Conservation (phyloP, 2,113 vertebrate genomes). For the Nothoprocta perdicaria region DNA sequence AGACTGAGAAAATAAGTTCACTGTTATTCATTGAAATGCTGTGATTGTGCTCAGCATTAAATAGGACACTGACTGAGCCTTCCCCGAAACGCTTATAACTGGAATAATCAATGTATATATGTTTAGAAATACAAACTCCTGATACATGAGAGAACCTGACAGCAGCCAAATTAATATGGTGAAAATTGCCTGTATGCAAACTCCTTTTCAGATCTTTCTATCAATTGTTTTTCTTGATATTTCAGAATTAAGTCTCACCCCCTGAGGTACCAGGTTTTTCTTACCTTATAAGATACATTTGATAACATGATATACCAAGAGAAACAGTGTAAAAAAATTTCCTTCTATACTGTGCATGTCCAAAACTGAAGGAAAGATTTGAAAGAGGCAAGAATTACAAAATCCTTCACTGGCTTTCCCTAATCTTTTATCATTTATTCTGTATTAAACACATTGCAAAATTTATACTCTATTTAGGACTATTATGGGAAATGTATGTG, state of each 20-base stretch:
- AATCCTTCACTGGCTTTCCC: not conserved
- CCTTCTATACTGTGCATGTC: rapidly evolving
- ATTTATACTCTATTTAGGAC: not conserved
- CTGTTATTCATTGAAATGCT: not conserved
- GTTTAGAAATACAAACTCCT: not conserved
- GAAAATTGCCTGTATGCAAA: not conserved
- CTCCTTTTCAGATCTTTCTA: not conserved
- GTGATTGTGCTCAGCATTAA: not conserved
- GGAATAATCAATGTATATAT: rapidly evolving
- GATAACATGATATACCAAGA: not conserved
- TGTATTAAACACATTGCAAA: not conserved
- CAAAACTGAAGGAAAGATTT: not conserved
- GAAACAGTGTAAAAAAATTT: not conserved
- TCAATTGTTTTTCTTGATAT: not conserved
- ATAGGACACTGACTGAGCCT: not conserved
- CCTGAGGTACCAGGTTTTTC: not conserved
- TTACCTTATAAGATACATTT: not conserved
- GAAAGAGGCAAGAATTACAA: not conserved
- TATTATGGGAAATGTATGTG: not conserved
- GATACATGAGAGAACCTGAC: not conserved
- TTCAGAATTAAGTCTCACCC: not conserved
- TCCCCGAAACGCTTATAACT: not conserved
- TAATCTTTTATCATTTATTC: not conserved
- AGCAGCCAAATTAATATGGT: not conserved
- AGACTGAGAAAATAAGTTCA: rapidly evolving